Evolutionary conservation across 2,888 invertebrate genomes (phyloP), one percentile per base, ranked within the genome.

Genomic region (Macrophya annulata): DNA sequence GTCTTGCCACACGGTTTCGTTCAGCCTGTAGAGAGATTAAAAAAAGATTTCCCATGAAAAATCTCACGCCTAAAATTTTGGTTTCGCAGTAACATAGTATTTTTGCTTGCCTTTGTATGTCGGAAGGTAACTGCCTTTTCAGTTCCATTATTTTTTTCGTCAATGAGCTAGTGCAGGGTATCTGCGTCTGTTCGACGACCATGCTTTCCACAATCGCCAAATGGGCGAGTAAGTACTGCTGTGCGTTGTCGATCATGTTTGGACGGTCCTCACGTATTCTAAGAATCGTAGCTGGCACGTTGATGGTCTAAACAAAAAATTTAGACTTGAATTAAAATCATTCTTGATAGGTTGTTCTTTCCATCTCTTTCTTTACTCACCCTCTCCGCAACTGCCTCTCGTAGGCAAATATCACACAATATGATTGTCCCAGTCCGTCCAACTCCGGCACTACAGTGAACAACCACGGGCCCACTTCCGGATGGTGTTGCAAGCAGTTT

Each of bases 381-480:
- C 51, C 93, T 92, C 87, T 94, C 94, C 17, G 91, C 90, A 0
- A 93, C 93, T 1, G 94, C 94, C 92, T 94, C 94, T 84, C 95
- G 93, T 59, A 96, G 89, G 87, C 94, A 94, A 84, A 95, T 94
- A 88, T 96, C 95, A 86, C 95, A 94, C n/a, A 95, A 92, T 83
- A 96, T 94, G 40, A 96, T 94, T 1, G 95, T 95, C 9, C 96
- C 96, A 9, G 96, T 96, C 86, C 95, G 93, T 1, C 95, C 96
- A 31, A 95, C 95, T 5, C 96, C 96, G 85, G 95, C 95, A 91
- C 95, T 95, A 92, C 95, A 96, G 89, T 95, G 96, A 0, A 95
- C 94, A 4, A 95, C 91, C 4, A 95, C 91, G 1, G 95, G 94
- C n/a, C 93, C 93, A 45, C 12, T 74, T 21, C 89, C 86, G 45